Evolutionary conservation across 2,113 vertebrate genomes (phyloP), one percentile per base, ranked within the genome.

Genomic region (Heloderma charlesbogerti): DNA sequence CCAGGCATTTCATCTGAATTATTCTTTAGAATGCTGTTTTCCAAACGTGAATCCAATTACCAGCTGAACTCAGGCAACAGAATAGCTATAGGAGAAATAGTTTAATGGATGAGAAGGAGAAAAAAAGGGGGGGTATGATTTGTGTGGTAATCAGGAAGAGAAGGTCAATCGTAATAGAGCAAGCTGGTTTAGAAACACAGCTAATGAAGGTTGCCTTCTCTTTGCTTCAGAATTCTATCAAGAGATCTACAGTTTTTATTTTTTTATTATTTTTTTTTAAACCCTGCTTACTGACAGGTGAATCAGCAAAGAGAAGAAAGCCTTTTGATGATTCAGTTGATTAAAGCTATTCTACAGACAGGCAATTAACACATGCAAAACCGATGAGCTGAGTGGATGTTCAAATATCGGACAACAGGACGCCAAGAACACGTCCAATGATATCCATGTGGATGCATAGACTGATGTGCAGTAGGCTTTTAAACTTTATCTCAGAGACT

Each of bases 11-110:
- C 94, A 31, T 95, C 92, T 97, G 96, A 97, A 96, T 97, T 96
- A 97, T 97, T 97, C 90, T 20, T 22, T 91, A 94, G 86, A 96
- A 95, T 92, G 88, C 94, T 92, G 92, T 93, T 95, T 92, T 97
- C 96, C 95, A 95, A 97, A 97, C 95, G 91, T 95, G 97, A 97
- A 97, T 97, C 97, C 97, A 97, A 97, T 98, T 97, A 98, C 94
- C 93, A 95, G 92, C 94, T 94, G 95, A 95, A 97, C 96, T 94
- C 97, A 96, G 95, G 95, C 96, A 96, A 96, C 92, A 96, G 97
- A 97, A 95, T 85, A 34, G 94, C 94, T 96, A 91, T 86, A 91
- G 92, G 93, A 96, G 94, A 96, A 97, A 96, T 93, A 94, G 93
- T 92, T 93, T 96, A 95, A 95, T 96, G 97, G 95, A 94, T 88